phyloP scores from a whole-genome alignment of 1,140 invertebrate species.

The Leptinotarsa texana region DNA sequence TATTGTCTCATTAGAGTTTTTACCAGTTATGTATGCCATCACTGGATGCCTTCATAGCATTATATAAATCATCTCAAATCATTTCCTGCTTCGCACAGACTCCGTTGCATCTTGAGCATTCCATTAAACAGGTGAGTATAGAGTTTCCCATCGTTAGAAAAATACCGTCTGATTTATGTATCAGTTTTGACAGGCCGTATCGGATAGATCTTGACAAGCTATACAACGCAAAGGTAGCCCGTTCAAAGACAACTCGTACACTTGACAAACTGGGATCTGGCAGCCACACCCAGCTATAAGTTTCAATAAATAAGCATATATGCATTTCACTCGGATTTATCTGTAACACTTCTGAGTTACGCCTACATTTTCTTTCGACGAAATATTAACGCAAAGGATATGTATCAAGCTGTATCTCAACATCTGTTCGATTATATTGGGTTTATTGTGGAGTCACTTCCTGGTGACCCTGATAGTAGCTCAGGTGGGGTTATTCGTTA shows the following conservation, averaged over 20 bases:
- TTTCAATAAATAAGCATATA: constrained; percentile 32
- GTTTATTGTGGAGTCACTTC: constrained; percentile 4
- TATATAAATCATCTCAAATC: constrained; percentile 11
- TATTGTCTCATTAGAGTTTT: not conserved
- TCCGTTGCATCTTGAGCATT: constrained; percentile 11
- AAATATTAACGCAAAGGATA: constrained; percentile 14
- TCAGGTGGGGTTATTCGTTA: too few relatives aligned
- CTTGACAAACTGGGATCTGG: constrained; percentile 32
- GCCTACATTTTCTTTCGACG: constrained; percentile 23
- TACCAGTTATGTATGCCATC: not conserved
- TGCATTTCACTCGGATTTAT: constrained; percentile 28
- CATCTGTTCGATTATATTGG: constrained; percentile 20
- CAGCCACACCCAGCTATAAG: constrained; percentile 26
- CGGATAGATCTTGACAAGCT: constrained; percentile 28
- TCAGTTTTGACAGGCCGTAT: constrained; percentile 31
- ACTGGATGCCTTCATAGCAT: not conserved
- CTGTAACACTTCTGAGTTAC: constrained; percentile 27
- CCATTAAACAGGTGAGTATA: constrained; percentile 23
- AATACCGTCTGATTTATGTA: constrained; percentile 27
- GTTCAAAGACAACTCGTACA: constrained; percentile 28
- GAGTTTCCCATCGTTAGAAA: constrained; percentile 21
- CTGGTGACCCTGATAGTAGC: not conserved
- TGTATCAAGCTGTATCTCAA: constrained; percentile 11
- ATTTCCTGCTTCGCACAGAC: constrained; percentile 1
- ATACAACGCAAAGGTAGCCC: constrained; percentile 25